Evolutionary conservation across 2,113 vertebrate genomes (phyloP).

Genomic region (Syngnathus scovelli): DNA sequence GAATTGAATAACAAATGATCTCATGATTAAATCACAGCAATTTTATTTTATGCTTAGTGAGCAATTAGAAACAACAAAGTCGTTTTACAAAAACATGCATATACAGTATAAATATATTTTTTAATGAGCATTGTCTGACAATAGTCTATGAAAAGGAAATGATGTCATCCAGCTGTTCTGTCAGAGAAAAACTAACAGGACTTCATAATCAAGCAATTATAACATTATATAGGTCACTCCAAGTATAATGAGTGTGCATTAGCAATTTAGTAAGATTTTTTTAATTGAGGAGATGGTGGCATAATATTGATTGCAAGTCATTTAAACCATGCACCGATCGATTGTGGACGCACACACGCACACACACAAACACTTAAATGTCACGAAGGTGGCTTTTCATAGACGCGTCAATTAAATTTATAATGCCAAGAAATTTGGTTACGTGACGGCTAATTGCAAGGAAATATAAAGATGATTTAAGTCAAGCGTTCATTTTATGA

Average conservation of each 20-base stretch:
- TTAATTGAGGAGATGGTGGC: conserved; percentile 74
- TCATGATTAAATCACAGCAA: too few relatives aligned
- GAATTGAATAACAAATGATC: too few relatives aligned
- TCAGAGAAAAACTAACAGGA: conserved; percentile 90
- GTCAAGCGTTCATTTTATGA: conserved; percentile 32
- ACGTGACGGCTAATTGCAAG: conserved; percentile 73
- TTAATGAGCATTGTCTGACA: conserved; percentile 42
- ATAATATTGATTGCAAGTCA: conserved; percentile 75
- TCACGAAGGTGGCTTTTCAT: conserved; percentile 81
- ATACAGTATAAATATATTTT: too few relatives aligned
- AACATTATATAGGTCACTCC: conserved; percentile 82
- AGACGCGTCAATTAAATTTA: conserved; percentile 98
- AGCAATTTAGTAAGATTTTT: conserved; percentile 83
- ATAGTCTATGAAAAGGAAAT: conserved; percentile 81
- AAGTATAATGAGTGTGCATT: conserved; percentile 95
- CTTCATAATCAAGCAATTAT: conserved; percentile 85
- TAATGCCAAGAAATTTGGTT: conserved; percentile 93
- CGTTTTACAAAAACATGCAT: too few relatives aligned
- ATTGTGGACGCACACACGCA: conserved; percentile 64
- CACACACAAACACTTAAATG: conserved; percentile 66
- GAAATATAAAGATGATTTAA: conserved; percentile 74
- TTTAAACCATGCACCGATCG: conserved; percentile 83
- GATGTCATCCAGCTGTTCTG: conserved; percentile 86
- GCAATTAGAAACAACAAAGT: conserved; percentile 27
- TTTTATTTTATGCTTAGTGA: conserved; percentile 25